Evolutionary conservation across 53 echinoderm and acorn worm species (phyloP).

Genomic region (Apostichopus leukothele): DNA sequence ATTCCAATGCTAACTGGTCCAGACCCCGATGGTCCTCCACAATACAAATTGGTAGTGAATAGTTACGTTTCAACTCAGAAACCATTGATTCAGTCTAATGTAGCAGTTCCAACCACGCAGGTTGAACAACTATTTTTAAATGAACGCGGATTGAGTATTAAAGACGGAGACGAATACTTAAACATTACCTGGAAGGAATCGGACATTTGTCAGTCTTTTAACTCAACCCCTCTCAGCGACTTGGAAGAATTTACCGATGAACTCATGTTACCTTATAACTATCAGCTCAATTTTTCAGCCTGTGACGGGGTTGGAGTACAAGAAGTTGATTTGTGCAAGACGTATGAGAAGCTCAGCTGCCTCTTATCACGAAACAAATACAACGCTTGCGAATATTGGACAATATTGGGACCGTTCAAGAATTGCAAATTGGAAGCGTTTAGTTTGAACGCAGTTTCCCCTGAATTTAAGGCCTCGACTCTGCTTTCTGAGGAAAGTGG

Average conservation of each 20-base stretch:
- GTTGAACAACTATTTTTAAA: neutral
- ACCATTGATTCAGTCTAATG: neutral
- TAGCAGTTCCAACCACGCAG: neutral
- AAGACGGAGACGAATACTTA: neutral
- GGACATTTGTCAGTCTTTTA: neutral
- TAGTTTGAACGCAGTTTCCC: neutral
- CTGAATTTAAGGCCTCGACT: neutral
- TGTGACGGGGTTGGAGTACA: neutral
- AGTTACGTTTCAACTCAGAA: conserved; percentile 8
- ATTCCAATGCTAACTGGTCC: neutral
- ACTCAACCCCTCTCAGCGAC: neutral
- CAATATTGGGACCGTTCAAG: neutral
- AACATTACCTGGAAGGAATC: neutral
- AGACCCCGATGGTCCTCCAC: neutral
- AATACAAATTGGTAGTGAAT: neutral
- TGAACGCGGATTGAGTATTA: neutral
- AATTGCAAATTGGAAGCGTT: neutral
- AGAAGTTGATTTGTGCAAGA: neutral
- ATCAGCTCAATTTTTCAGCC: neutral
- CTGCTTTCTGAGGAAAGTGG: neutral
- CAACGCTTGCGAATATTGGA: neutral
- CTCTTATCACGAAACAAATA: neutral
- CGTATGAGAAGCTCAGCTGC: neutral
- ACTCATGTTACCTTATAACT: neutral
- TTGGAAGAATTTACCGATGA: neutral